Conservation (phyloP, 2,888 invertebrate genomes). For the Diarsia dahlii region DNA sequence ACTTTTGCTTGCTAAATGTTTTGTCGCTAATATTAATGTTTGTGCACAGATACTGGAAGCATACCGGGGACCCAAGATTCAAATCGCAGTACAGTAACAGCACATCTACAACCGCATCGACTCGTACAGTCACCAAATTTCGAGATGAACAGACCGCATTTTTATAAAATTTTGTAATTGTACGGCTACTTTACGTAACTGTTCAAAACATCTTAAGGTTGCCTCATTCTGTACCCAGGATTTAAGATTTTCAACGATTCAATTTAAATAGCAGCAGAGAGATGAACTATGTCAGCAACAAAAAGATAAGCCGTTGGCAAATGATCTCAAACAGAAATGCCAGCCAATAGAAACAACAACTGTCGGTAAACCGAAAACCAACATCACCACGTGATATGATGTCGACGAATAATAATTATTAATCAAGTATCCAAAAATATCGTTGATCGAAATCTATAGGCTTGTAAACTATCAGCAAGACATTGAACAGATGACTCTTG, state of each 20-base stretch:
- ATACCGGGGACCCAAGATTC: constrained; percentile 75
- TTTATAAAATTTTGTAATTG: constrained; percentile 2
- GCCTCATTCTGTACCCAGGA: constrained; percentile 74
- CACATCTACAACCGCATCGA: constrained; percentile 60
- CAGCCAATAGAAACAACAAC: constrained; percentile 76
- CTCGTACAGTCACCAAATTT: constrained; percentile 66
- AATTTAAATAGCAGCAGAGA: constrained; percentile 65
- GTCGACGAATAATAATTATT: not conserved
- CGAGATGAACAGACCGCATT: constrained; percentile 71
- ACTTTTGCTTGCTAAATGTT: constrained; percentile 10
- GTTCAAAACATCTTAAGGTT: constrained; percentile 30
- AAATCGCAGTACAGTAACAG: constrained; percentile 70
- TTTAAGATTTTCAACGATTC: constrained; percentile 73
- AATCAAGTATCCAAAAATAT: not conserved
- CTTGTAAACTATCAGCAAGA: not conserved
- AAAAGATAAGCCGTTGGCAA: constrained; percentile 67
- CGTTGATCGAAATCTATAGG: not conserved
- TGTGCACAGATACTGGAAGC: constrained; percentile 75
- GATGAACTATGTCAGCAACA: constrained; percentile 59
- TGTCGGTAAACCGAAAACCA: constrained; percentile 42
- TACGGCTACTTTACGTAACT: not conserved
- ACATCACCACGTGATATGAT: not conserved
- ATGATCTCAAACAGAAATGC: constrained; percentile 63
- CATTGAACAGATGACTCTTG: constrained; percentile 13
- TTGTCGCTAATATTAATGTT: constrained; percentile 33